Evolutionary conservation across 2,113 vertebrate genomes (phyloP), one percentile per base, ranked within the genome.

Genomic region (Callaeas wilsoni): DNA sequence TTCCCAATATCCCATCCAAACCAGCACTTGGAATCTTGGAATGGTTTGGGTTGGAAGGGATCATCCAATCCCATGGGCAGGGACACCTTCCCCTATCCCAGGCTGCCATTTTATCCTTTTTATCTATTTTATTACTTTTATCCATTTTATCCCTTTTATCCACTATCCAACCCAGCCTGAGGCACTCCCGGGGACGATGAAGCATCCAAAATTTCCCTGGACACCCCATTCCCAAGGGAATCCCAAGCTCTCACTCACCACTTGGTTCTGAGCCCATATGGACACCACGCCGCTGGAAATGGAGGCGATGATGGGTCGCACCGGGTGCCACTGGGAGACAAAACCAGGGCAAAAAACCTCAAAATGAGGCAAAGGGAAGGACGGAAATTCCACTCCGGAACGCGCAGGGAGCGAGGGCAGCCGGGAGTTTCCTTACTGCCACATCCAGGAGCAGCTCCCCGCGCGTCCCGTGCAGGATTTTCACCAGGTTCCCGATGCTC

Each of bases 211-310:
- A 16, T 8, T 30, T 30, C 44, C 13, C 62, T 10, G 63, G 16
- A 3, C 5, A 26, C n/a, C 13, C 47, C 13, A 21, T 44, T 79
- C 26, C 46, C 37, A 37, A 56, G 52, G 42, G 93, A 90, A 79
- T 1, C 14, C 68, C 25, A 26, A 83, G 16, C 7, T 3, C 17
- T 5, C 23, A 93, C 99, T 97, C 94, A 99, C 99, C 98, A 99
- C 99, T 99, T 99, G 99, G 97, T 99, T 99, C 97, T 99, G 99
- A 78, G 99, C 99, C 99, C 99, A 99, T 56, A 99, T 99, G 70
- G 99, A 99, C 16, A 99, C 99, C 5, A 99, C 99, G 10, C 99
- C 99, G 78, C 99, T 99, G 74, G 99, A 99, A 92, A 99, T 99
- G 52, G 99, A 99, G 62, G 99, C 99, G 33, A 99, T 99, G 95